phyloP scores from a whole-genome alignment of 2,888 invertebrate genomes.

The Pristionchus fissidentatus region DNA sequence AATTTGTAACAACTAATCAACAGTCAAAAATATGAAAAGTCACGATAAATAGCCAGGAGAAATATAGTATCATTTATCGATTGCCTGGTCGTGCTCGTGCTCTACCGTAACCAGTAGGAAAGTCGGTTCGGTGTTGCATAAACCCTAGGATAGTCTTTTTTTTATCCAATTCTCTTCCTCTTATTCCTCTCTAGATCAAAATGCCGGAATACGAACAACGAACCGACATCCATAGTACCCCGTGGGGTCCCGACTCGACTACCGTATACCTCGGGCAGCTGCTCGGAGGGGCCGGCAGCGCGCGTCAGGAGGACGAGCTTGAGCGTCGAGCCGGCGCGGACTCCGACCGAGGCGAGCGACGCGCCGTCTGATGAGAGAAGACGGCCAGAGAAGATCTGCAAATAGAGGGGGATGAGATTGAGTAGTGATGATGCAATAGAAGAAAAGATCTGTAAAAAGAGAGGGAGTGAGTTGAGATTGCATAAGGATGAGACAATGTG shows the following conservation, averaged over 20 bases:
- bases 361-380: slow-evolving; percentile 44
- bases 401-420: background rate
- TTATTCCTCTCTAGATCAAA: too few species aligned
- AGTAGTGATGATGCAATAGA: background rate
- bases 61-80: too few species aligned
- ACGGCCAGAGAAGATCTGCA: slow-evolving; percentile 50
- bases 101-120: too few species aligned
- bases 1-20: too few species aligned
- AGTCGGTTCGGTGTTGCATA: too few species aligned
- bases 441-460: background rate
- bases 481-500: too few species aligned
- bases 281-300: slow-evolving; percentile 43
- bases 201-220: too few species aligned
- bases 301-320: slow-evolving; percentile 53
- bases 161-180: too few species aligned
- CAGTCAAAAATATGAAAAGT: too few species aligned
- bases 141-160: too few species aligned
- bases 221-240: background rate
- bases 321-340: slow-evolving; percentile 47
- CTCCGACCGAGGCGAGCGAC: slow-evolving; percentile 45
- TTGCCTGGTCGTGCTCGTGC: too few species aligned
- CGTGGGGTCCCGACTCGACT: slow-evolving; percentile 9
- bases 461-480: background rate
- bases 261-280: background rate
- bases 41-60: too few species aligned